Evolutionary conservation across 2,797 vertebrate species (phyloP).

Genomic region (Clarias pachynema): DNA sequence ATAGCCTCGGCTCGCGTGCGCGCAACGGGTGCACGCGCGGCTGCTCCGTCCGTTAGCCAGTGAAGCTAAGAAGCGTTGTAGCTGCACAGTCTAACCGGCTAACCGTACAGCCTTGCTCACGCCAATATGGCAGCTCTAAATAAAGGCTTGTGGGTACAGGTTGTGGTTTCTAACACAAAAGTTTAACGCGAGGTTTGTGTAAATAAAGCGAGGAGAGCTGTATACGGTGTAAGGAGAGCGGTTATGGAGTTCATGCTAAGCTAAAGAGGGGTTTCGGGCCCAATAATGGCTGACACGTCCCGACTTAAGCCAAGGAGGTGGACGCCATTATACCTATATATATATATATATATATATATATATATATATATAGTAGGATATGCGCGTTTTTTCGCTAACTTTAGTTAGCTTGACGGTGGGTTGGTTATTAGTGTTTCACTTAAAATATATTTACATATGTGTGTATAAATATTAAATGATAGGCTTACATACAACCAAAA

Average conservation of each 20-base stretch:
- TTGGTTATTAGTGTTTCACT: background rate
- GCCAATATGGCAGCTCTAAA: background rate
- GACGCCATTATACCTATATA: constrained; percentile 31
- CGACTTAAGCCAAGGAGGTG: constrained; percentile 25
- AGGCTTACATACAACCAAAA: background rate
- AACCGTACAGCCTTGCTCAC: background rate
- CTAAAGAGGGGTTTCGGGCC: constrained; percentile 26
- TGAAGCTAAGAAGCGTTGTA: background rate
- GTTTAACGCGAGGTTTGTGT: background rate
- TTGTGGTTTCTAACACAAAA: no score
- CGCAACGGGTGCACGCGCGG: no score
- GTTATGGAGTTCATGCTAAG: background rate
- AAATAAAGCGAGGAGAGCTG: no score
- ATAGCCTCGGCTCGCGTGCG: no score
- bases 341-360: background rate
- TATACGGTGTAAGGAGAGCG: background rate
- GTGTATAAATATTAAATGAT: background rate
- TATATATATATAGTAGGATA: background rate
- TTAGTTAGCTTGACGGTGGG: background rate
- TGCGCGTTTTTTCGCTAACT: background rate
- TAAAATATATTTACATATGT: background rate
- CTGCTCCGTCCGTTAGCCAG: background rate
- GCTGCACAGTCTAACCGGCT: background rate
- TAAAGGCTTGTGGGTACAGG: no score
- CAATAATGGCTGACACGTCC: constrained; percentile 59